phyloP scores from a whole-genome alignment of 2,797 vertebrate species.

The Amblyraja radiata region DNA sequence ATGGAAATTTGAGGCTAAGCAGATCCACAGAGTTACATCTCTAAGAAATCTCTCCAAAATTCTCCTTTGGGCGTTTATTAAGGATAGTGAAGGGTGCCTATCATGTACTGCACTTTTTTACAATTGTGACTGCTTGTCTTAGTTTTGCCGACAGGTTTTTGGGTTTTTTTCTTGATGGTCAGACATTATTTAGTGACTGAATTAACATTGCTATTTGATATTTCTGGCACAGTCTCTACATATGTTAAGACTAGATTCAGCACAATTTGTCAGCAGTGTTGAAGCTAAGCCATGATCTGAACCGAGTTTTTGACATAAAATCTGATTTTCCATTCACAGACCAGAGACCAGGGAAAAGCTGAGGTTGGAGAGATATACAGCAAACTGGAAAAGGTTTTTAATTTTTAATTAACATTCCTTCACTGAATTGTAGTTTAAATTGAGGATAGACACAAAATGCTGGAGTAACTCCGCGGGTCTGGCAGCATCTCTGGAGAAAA shows the following conservation, averaged over 20 bases:
- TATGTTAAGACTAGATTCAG: neutral
- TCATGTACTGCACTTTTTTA: neutral
- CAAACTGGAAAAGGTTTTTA: constrained; percentile 85
- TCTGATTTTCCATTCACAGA: constrained; percentile 62
- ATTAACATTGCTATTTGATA: neutral
- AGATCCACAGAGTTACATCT: neutral
- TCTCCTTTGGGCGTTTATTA: neutral
- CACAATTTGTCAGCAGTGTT: neutral
- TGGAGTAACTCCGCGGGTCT: too few relatives aligned
- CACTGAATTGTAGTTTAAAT: neutral
- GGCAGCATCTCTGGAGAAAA: too few relatives aligned
- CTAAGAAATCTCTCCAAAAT: neutral
- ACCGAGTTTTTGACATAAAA: neutral
- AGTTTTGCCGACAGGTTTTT: neutral
- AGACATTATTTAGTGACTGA: neutral
- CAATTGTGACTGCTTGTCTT: neutral
- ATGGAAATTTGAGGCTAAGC: neutral
- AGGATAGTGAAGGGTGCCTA: neutral
- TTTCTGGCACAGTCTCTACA: neutral
- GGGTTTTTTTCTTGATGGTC: neutral
- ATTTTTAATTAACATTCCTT: neutral
- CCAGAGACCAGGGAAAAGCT: constrained; percentile 88
- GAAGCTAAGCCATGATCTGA: neutral
- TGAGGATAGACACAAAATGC: too few relatives aligned
- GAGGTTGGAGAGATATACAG: constrained; percentile 79